These are phyloP conservation scores for Brachyptera risi DNA, from an alignment of 2,888 invertebrate species.

Conservation along the genomic window DNA sequence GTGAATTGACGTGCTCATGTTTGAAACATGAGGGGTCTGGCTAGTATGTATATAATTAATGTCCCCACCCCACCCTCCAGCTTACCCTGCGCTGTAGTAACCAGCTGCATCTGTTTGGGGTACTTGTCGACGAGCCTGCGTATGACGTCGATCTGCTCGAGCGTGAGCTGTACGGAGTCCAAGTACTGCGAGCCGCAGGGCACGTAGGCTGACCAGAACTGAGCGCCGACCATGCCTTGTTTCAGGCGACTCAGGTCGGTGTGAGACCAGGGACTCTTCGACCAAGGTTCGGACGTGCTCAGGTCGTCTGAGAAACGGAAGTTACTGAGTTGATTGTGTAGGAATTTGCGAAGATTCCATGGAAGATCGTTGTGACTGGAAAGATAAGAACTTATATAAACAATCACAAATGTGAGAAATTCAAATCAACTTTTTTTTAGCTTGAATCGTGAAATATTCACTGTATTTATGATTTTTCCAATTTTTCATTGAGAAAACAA, in stretches of 20 bases:
- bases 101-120: conserved; percentile 56
- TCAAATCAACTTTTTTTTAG: too few species aligned
- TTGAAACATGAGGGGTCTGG: background rate
- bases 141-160: conserved; percentile 71
- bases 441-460: background rate
- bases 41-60: background rate
- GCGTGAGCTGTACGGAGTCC: conserved; percentile 61
- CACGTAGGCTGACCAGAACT: conserved; percentile 62
- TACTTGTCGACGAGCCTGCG: conserved; percentile 69
- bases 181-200: conserved; percentile 60
- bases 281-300: conserved; percentile 39
- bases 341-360: conserved; percentile 86
- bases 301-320: conserved; percentile 48
- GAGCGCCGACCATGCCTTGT: conserved; percentile 71
- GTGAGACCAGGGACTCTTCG: conserved; percentile 67
- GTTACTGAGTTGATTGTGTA: conserved; percentile 82
- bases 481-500: too few species aligned
- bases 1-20: too few species aligned
- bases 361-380: conserved; percentile 78
- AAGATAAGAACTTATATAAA: too few species aligned
- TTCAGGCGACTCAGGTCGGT: conserved; percentile 70
- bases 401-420: background rate
- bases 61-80: background rate
- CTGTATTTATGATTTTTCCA: too few species aligned
- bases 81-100: conserved; percentile 44